phyloP scores from a whole-genome alignment of 2,888 invertebrate genomes.

The Cyclophora albipunctata region DNA sequence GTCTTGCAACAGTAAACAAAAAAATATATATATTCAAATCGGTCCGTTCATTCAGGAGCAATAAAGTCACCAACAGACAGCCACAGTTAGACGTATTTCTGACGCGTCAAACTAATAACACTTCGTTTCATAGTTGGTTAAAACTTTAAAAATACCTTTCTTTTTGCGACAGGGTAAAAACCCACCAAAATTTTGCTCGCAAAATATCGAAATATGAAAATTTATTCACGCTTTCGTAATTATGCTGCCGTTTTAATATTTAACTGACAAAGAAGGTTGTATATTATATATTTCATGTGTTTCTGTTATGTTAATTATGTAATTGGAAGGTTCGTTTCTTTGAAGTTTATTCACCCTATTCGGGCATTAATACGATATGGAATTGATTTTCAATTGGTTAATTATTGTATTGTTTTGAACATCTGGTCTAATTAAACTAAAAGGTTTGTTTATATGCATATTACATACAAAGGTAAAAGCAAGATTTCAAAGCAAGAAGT shows the following conservation, averaged over 20 bases:
- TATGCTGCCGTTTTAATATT: not conserved
- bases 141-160: too few species aligned
- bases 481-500: not conserved
- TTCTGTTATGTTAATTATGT: not conserved
- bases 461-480: not conserved
- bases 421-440: not conserved
- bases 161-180: too few species aligned
- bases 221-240: constrained; percentile 1
- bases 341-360: not conserved
- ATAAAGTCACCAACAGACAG: not conserved
- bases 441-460: not conserved
- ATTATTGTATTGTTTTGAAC: too few species aligned
- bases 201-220: too few species aligned
- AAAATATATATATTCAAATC: too few species aligned
- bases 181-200: too few species aligned
- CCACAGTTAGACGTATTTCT: not conserved
- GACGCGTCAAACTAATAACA: too few species aligned
- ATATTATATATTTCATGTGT: not conserved
- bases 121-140: too few species aligned
- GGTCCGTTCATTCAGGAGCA: too few species aligned
- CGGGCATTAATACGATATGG: too few species aligned
- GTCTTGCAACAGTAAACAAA: too few species aligned
- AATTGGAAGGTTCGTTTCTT: not conserved
- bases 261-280: constrained; percentile 1
- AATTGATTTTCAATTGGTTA: too few species aligned